A percentile compares a stretch with the other conserved stretches of the same genome.
phyloP scores from a whole-genome alignment of 2,113 vertebrate genomes.

The Laticauda laticaudata region DNA sequence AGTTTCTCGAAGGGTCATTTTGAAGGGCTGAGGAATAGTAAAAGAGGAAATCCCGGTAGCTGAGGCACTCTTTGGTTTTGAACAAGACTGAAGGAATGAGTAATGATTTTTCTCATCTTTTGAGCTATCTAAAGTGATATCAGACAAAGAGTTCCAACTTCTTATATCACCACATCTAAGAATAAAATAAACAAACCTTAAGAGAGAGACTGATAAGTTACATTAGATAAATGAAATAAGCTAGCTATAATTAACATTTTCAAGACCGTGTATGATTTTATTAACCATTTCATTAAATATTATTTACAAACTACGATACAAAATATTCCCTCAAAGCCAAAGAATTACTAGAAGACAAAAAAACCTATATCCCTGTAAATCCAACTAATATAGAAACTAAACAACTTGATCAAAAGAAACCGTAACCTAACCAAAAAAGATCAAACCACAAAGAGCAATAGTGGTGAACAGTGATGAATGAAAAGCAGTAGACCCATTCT shows the following conservation, averaged over 20 bases:
- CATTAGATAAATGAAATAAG: background rate
- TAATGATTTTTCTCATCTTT: constrained; percentile 48
- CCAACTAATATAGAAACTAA: background rate
- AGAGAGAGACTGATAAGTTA: background rate
- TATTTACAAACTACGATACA: background rate
- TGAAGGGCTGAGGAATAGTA: constrained; percentile 71
- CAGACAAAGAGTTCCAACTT: constrained; percentile 70
- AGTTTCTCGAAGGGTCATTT: constrained; percentile 70
- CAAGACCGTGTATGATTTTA: background rate
- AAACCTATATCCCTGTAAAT: background rate
- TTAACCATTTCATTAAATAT: background rate
- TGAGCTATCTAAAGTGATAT: constrained; percentile 60
- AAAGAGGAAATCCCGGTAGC: constrained; percentile 65
- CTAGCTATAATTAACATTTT: background rate
- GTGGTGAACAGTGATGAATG: background rate
- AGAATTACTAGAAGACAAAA: background rate
- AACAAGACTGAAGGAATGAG: constrained; percentile 44
- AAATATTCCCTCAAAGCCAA: background rate
- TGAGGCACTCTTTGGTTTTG: constrained; percentile 61
- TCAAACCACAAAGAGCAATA: background rate
- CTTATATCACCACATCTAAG: constrained; percentile 63
- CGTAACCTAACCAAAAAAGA: background rate
- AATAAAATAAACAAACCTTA: constrained; percentile 20
- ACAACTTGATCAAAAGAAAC: background rate
- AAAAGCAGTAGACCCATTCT: background rate